phyloP scores from a whole-genome alignment of 2,113 vertebrate genomes.

The Brachionichthys hirsutus region DNA sequence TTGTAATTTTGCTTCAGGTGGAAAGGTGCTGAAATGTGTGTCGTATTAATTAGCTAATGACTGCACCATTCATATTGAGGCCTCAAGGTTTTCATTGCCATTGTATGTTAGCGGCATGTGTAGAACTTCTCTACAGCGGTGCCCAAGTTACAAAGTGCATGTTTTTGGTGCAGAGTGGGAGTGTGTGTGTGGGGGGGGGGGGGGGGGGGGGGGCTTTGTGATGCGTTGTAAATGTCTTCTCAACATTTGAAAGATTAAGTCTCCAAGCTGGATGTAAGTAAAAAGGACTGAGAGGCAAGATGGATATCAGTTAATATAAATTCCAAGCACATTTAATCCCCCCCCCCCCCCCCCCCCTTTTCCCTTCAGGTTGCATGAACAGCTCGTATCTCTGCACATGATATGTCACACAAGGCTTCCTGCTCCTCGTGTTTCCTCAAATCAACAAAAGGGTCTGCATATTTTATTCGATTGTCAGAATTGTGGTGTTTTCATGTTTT shows the following conservation, averaged over 20 bases:
- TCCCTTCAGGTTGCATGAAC: slow-evolving; percentile 8
- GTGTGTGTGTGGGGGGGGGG: no score
- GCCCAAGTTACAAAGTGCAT: slow-evolving; percentile 51
- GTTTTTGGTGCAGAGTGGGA: slow-evolving; percentile 37
- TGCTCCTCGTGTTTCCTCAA: background rate
- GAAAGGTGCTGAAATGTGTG: slow-evolving; percentile 4
- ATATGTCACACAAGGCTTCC: background rate
- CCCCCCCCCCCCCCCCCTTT: no score
- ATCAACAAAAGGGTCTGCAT: background rate
- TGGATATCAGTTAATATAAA: slow-evolving; percentile 47
- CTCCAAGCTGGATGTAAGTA: slow-evolving; percentile 27
- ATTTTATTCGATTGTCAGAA: background rate
- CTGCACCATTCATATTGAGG: slow-evolving; percentile 27
- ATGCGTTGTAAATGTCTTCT: slow-evolving; percentile 35
- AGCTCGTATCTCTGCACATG: slow-evolving; percentile 1
- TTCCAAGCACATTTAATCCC: slow-evolving; percentile 21
- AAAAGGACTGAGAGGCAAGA: slow-evolving; percentile 16
- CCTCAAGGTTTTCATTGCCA: slow-evolving; percentile 28
- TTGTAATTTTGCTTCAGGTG: slow-evolving; percentile 23
- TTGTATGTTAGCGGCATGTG: slow-evolving; percentile 24
- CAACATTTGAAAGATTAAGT: slow-evolving; percentile 41
- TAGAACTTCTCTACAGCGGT: slow-evolving; percentile 33
- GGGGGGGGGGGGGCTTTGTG: no score
- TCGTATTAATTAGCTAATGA: slow-evolving; percentile 6
- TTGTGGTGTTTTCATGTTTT: background rate